These are phyloP conservation scores for Blennius ocellaris DNA, from an alignment of 2,113 vertebrate genomes.

Conservation along the genomic window DNA sequence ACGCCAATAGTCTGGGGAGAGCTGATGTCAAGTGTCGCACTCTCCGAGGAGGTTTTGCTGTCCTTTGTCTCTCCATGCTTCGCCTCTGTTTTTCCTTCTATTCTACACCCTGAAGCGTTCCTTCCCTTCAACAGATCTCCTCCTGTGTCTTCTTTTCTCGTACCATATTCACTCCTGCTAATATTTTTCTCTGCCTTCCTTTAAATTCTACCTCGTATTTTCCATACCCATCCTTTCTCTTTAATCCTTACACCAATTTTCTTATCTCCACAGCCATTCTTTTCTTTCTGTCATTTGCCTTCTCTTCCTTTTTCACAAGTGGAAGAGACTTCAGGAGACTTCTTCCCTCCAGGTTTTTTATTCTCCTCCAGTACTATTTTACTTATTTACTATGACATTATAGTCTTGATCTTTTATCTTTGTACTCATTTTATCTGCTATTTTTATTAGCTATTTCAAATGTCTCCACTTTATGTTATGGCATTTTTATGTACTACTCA, in stretches of 20 bases:
- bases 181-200: not conserved
- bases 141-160: not conserved
- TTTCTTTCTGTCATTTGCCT: not conserved
- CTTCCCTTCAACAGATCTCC: not conserved
- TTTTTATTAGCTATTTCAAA: too few relatives aligned
- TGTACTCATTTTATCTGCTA: too few relatives aligned
- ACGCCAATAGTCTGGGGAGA: slow-evolving; percentile 15
- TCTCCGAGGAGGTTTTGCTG: slow-evolving; percentile 10
- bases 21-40: slow-evolving; percentile 32
- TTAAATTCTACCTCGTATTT: not conserved
- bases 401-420: too few relatives aligned
- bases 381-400: too few relatives aligned
- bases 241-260: not conserved
- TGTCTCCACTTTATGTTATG: too few relatives aligned
- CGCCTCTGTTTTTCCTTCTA: not conserved
- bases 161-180: not conserved
- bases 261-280: not conserved
- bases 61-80: not conserved
- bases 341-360: too few relatives aligned
- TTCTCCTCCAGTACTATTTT: too few relatives aligned
- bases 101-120: not conserved
- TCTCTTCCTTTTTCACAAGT: too few relatives aligned
- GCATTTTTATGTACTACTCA: too few relatives aligned
- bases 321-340: too few relatives aligned
- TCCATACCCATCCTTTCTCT: not conserved